Percentiles rank a stretch among this genome's conserved stretches.
These are phyloP conservation scores for Anser cygnoides DNA, from an alignment of 2,113 vertebrate genomes.

Conservation along the genomic window DNA sequence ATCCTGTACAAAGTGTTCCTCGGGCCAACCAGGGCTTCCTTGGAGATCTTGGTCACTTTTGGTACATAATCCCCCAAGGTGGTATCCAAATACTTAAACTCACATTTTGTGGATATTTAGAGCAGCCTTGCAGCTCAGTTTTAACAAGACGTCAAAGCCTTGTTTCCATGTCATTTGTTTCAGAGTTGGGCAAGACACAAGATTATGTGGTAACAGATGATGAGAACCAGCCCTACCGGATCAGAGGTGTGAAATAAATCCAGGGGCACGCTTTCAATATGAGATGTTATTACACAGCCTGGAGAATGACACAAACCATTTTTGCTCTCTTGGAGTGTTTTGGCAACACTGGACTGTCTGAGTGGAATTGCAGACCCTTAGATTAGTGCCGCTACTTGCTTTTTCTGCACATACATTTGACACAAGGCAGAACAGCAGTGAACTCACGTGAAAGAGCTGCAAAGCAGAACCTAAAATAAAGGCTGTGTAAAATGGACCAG, in stretches of 20 bases:
- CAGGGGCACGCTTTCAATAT: not conserved
- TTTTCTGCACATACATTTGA: not conserved
- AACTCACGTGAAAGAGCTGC: not conserved
- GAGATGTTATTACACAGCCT: not conserved
- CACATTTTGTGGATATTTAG: not conserved
- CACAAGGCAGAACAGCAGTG: not conserved
- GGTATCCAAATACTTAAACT: not conserved
- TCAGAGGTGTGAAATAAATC: slow-evolving; percentile 35
- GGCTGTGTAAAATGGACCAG: not conserved
- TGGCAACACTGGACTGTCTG: not conserved
- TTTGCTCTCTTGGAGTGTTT: not conserved
- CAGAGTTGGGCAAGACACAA: slow-evolving; percentile 26
- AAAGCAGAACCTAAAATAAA: not conserved
- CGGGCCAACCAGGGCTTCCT: not conserved
- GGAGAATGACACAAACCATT: not conserved
- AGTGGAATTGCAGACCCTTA: not conserved
- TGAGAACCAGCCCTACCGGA: not conserved
- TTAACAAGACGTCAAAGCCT: not conserved
- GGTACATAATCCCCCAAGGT: not conserved
- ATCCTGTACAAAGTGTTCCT: not conserved
- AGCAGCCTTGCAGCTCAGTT: not conserved
- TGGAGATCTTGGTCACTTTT: not conserved
- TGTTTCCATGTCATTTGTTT: not conserved
- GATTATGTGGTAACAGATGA: slow-evolving; percentile 26
- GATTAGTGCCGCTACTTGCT: not conserved